Conservation (phyloP, 2,888 invertebrate species). For the Nycteola revayana region DNA sequence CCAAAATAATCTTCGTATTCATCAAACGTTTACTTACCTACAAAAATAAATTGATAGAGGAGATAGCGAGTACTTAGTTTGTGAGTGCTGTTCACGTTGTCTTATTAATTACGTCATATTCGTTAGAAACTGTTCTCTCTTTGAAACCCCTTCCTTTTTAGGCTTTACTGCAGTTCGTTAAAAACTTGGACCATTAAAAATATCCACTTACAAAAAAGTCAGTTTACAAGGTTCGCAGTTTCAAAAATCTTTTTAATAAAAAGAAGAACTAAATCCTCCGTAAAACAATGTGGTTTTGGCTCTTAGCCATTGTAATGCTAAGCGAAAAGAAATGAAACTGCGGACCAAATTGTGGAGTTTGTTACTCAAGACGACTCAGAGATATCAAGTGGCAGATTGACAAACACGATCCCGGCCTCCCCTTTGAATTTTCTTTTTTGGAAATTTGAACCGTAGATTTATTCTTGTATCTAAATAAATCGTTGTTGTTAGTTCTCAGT, state of each 20-base stretch:
- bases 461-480: slow-evolving; percentile 5
- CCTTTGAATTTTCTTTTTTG: slow-evolving; percentile 1
- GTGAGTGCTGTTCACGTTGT: too few relatives aligned
- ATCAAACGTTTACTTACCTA: too few relatives aligned
- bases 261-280: slow-evolving; percentile 21
- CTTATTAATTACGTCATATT: too few relatives aligned
- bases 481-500: slow-evolving; percentile 4
- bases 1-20: too few relatives aligned
- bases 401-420: slow-evolving; percentile 9
- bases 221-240: neutral
- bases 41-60: too few relatives aligned
- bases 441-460: neutral
- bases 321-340: slow-evolving; percentile 24
- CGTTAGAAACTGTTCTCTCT: too few relatives aligned
- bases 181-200: too few relatives aligned
- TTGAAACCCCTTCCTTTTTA: too few relatives aligned
- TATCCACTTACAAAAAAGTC: too few relatives aligned
- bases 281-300: slow-evolving; percentile 24
- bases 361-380: slow-evolving; percentile 18
- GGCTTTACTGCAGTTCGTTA: too few relatives aligned
- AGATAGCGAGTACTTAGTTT: too few relatives aligned
- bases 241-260: slow-evolving; percentile 17
- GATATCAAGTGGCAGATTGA: slow-evolving; percentile 20
- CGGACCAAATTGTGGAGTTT: slow-evolving; percentile 8
- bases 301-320: slow-evolving; percentile 19